Evolutionary conservation across 53 echinoderm and acorn worm genomes (phyloP).

Genomic region (Antedon mediterranea): DNA sequence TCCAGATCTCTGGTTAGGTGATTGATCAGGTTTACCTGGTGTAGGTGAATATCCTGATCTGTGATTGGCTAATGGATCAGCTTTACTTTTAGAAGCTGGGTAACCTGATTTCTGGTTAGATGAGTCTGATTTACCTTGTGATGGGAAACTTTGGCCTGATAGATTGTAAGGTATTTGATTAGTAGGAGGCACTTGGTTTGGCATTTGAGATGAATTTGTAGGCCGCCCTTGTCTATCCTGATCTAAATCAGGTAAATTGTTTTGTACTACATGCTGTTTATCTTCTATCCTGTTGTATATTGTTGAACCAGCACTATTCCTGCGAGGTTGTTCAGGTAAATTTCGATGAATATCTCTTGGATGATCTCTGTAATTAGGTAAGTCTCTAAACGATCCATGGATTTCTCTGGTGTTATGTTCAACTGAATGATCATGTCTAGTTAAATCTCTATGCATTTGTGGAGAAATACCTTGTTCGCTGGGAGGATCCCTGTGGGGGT

Average conservation of each 20-base stretch:
- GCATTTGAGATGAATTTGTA: not conserved
- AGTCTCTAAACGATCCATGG: not conserved
- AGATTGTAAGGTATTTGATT: not conserved
- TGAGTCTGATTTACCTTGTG: not conserved
- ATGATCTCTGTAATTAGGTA: not conserved
- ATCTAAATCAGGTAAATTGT: not conserved
- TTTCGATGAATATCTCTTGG: not conserved
- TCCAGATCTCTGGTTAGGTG: not conserved
- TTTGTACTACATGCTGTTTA: not conserved
- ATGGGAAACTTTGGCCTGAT: not conserved
- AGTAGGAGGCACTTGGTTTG: not conserved
- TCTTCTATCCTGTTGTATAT: not conserved
- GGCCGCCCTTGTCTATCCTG: not conserved
- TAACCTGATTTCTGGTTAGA: not conserved
- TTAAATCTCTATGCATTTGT: not conserved
- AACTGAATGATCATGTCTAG: not conserved
- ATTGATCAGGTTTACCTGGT: not conserved
- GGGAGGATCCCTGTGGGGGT: not conserved
- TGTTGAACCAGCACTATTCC: not conserved
- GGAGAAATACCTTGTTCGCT: no score
- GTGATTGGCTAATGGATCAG: not conserved
- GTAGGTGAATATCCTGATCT: not conserved
- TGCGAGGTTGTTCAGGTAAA: not conserved
- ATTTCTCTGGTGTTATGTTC: not conserved
- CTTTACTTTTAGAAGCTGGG: not conserved